These are phyloP conservation scores for Platyscapa corneri DNA, from an alignment of 1,140 invertebrate genomes.

Conservation along the genomic window DNA sequence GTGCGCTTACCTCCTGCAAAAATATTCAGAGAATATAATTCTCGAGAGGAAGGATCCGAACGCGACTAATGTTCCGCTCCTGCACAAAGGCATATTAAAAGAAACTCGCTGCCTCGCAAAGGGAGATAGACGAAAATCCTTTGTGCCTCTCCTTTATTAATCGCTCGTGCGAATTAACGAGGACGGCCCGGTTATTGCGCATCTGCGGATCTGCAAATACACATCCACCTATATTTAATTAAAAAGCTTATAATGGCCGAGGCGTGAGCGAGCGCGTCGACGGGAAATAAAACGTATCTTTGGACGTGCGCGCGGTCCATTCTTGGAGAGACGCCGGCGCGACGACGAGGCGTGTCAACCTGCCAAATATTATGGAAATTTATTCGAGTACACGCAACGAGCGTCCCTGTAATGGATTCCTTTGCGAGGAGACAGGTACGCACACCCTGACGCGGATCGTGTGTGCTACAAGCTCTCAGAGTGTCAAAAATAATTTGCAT, in stretches of 20 bases:
- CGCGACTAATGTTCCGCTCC: constrained; percentile 18
- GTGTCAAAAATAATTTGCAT: constrained; percentile 48
- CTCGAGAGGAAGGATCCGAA: constrained; percentile 1
- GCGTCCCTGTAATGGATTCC: constrained; percentile 63
- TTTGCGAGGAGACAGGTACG: constrained; percentile 19
- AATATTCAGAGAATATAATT: constrained; percentile 26
- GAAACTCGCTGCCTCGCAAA: not conserved
- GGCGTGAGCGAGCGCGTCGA: constrained; percentile 4
- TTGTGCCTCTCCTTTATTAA: constrained; percentile 13
- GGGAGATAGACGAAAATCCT: not conserved
- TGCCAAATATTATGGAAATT: constrained; percentile 70
- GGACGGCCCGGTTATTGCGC: constrained; percentile 29
- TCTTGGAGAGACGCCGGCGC: constrained; percentile 39
- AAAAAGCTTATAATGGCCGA: constrained; percentile 30
- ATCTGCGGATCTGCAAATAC: too few species aligned
- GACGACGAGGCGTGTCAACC: constrained; percentile 65
- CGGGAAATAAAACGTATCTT: constrained; percentile 12
- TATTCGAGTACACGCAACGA: constrained; percentile 60
- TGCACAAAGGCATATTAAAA: constrained; percentile 29
- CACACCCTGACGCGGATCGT: constrained; percentile 15
- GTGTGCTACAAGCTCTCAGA: not conserved
- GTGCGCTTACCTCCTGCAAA: constrained; percentile 6
- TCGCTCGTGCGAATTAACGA: not conserved
- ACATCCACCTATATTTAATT: constrained; percentile 32
- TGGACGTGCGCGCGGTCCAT: constrained; percentile 41